phyloP scores from a whole-genome alignment of 2,888 invertebrate species.

The Ectemnius lituratus region DNA sequence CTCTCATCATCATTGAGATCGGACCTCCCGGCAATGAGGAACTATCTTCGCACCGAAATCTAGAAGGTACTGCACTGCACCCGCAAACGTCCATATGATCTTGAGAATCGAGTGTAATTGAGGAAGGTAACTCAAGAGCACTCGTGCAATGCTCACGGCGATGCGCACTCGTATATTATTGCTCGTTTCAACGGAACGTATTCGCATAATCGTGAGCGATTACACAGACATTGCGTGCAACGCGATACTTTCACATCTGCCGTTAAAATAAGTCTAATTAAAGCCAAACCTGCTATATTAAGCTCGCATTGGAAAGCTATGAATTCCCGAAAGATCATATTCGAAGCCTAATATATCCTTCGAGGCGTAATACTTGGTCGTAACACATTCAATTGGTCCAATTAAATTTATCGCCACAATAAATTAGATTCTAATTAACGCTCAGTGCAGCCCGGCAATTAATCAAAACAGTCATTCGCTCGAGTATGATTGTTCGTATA shows the following conservation, averaged over 20 bases:
- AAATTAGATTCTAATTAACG: constrained; percentile 7
- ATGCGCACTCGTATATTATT: constrained; percentile 39
- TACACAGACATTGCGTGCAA: constrained; percentile 28
- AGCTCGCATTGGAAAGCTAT: constrained; percentile 22
- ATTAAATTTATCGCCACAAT: neutral
- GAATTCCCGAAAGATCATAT: no score
- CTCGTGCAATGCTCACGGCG: constrained; percentile 33
- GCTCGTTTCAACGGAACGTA: constrained; percentile 43
- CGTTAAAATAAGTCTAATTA: constrained; percentile 23
- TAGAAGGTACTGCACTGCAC: constrained; percentile 44
- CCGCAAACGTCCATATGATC: constrained; percentile 44
- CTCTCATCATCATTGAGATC: constrained; percentile 57
- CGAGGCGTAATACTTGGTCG: no score
- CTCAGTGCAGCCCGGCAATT: constrained; percentile 30
- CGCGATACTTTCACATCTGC: constrained; percentile 53
- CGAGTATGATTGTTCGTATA: constrained; percentile 42
- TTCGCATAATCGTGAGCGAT: constrained; percentile 39
- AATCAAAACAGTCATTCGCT: constrained; percentile 37
- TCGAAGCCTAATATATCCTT: no score
- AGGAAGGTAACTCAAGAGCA: constrained; percentile 43
- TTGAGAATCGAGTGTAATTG: constrained; percentile 56
- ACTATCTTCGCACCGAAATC: constrained; percentile 52
- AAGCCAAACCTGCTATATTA: constrained; percentile 8
- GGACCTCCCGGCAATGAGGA: constrained; percentile 46
- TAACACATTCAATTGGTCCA: neutral